These are phyloP conservation scores for Melanotus villosus DNA, from an alignment of 2,888 invertebrate species.

Conservation along the genomic window DNA sequence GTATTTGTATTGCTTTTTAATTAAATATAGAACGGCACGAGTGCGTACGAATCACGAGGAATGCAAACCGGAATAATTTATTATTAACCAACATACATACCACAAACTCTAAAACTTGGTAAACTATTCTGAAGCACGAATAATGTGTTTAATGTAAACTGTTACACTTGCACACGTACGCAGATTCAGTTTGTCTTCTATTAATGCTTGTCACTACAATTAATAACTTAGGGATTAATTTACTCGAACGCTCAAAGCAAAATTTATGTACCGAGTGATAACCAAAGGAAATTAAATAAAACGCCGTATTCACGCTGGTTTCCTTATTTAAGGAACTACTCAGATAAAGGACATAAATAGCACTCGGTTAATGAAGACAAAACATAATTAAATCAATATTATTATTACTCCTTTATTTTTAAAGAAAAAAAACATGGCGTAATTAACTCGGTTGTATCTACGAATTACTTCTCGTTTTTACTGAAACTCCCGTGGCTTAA, in stretches of 20 bases:
- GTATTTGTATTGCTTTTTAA: constrained; percentile 26
- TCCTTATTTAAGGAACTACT: neutral
- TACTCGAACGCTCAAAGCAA: constrained; percentile 18
- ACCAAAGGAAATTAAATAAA: constrained; percentile 7
- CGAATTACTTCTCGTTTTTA: no score
- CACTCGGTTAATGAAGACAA: neutral
- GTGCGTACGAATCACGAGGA: constrained; percentile 5
- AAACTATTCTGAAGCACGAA: constrained; percentile 37
- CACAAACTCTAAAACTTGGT: constrained; percentile 25
- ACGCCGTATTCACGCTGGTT: neutral
- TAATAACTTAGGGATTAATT: constrained; percentile 36
- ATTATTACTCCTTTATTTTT: no score
- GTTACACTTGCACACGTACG: constrained; percentile 25
- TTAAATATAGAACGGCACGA: neutral
- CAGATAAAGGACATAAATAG: neutral
- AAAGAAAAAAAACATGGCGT: no score
- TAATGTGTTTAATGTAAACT: constrained; percentile 31
- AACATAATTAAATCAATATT: no score
- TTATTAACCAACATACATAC: constrained; percentile 29
- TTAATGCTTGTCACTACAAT: constrained; percentile 15
- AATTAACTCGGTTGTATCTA: no score
- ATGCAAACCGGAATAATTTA: constrained; percentile 31
- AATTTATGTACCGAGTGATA: neutral
- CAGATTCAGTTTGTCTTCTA: constrained; percentile 10
- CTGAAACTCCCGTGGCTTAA: no score